Evolutionary conservation across 1,140 invertebrate species (phyloP), one percentile per base, ranked within the genome.

Genomic region (Schmidtea mediterranea): DNA sequence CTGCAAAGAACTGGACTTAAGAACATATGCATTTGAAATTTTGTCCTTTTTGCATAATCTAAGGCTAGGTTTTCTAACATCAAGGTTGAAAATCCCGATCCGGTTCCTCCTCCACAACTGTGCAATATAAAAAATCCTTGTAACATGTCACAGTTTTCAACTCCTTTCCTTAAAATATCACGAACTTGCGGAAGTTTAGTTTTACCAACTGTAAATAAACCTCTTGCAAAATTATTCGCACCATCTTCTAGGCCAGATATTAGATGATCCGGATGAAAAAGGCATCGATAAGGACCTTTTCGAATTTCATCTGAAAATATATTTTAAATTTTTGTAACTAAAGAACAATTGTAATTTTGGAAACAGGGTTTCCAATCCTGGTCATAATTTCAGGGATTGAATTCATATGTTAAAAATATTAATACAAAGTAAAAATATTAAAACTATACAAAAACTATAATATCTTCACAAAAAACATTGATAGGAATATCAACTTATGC

Each of bases 21-120:
- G 60, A 81, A 58, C n/a, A 58, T 49, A 36, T 53, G 23, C 21
- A 58, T 55, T 49, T 58, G 51, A 16, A 58, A 40, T 46, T 57
- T 58, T 9, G 55, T 50, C 46, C 21, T 81, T 82, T 41, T 46
- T 46, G 78, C 79, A 60, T 80, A 81, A 54, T 81, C 79, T 2
- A 80, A 77, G 15, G 77, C 78, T 16, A 81, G 70, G 51, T 78
- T 69, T 65, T 81, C 79, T 79, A 82, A 81, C 41, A 82, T 67
- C 41, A 82, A 65, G 0, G 79, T 79, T 10, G 78, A 79, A 63
- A 82, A 82, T 8, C 79, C 79, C 13, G 77, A 80, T 13, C 79
- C 79, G 51, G 79, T 81, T 39, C 79, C 79, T 38, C 81, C 80
- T 6, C 16, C 45, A 46, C n/a, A 46, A 16, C n/a, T 15, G 15